phyloP scores from a whole-genome alignment of 2,888 invertebrate species.

The Apotomis betuletana region DNA sequence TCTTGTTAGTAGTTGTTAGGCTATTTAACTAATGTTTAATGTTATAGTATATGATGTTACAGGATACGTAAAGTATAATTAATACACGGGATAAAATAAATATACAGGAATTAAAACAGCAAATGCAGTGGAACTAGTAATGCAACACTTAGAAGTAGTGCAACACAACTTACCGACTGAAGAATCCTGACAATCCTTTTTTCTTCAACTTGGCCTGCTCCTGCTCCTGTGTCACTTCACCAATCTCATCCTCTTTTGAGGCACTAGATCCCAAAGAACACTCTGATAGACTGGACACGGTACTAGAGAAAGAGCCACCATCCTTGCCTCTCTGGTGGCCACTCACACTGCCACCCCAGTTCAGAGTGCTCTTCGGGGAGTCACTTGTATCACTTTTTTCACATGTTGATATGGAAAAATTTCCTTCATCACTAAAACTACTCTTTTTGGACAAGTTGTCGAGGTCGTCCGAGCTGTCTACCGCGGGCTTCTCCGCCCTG shows the following conservation, averaged over 20 bases:
- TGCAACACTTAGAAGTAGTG: constrained; percentile 15
- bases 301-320: constrained; percentile 87
- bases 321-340: constrained; percentile 83
- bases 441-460: constrained; percentile 79
- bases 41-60: background rate
- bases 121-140: background rate
- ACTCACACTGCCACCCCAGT: constrained; percentile 76
- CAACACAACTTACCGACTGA: constrained; percentile 82
- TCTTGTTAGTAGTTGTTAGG: no score
- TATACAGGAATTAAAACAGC: background rate
- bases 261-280: constrained; percentile 85
- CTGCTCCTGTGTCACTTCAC: constrained; percentile 60
- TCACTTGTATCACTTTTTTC: constrained; percentile 81
- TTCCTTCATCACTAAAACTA: constrained; percentile 81
- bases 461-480: constrained; percentile 66
- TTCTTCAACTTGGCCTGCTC: constrained; percentile 81
- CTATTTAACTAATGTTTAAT: no score
- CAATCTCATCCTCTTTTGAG: constrained; percentile 78
- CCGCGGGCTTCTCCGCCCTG: constrained; percentile 66
- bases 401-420: constrained; percentile 78
- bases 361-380: constrained; percentile 78
- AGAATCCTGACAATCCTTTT: constrained; percentile 85
- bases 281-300: constrained; percentile 88
- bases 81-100: background rate
- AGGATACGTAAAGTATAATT: background rate